Evolutionary conservation across 2,888 invertebrate genomes (phyloP), one percentile per base, ranked within the genome.

Genomic region (Torymus texanus): DNA sequence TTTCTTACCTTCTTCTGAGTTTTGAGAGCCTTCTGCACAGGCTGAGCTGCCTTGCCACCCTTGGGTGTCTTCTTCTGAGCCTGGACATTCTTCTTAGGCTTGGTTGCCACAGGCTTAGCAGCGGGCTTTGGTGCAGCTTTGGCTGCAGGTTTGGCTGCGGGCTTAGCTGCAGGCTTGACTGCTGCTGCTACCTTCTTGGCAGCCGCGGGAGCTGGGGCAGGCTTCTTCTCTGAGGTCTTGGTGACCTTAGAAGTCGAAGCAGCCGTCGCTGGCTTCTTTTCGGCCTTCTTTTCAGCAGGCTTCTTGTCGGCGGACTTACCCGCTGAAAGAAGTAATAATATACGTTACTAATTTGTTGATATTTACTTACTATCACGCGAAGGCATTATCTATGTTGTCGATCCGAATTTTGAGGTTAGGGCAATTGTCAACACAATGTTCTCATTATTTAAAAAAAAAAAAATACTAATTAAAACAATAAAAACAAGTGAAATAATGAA

Each of bases 1-100:
- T 29, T 29, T 58, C 55, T 90, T 88, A 96, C 97, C 94, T 97
- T 97, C 86, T 94, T 95, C 90, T 96, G 97, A 18, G 95, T 94
- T 90, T 95, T 96, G 84, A 96, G 93, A 78, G 97, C 97, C 88
- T 96, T 96, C 72, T 94, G 92, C 82, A 96, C 93, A 72, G 70
- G 93, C 91, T 68, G 91, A 59, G 91, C 89, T 80, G 90, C 88
- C 83, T 92, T 93, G 73, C 92, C 92, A 78, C 87, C 87, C 77
- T 90, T 90, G 0, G 89, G 85, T 13, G 88, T 86, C 81, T 90
- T 91, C 82, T 91, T 90, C 0, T 84, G 68, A 51, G 91, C 91
- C 0, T 92, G 91, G 14, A 92, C 92, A 90, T 91, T 91, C 81
- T 91, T 91, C 85, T 93, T 93, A 4, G 92, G 90, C 78, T 91